Conservation (phyloP, 2,113 vertebrate genomes). For the Mola mola region DNA sequence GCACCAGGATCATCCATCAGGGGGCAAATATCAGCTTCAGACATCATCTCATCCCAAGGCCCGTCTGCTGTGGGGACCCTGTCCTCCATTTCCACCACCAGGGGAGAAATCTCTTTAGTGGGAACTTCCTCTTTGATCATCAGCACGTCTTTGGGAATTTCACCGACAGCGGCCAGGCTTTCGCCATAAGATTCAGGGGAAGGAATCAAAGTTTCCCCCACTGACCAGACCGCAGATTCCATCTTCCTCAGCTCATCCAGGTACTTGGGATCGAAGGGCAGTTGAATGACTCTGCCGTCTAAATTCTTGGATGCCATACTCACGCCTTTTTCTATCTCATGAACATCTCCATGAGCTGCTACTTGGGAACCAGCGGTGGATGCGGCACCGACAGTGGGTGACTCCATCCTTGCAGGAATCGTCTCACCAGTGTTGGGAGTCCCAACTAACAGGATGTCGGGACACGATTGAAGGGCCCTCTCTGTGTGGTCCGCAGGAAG, state of each 20-base stretch:
- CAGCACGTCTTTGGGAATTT: slow-evolving; percentile 6
- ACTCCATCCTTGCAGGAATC: slow-evolving; percentile 21
- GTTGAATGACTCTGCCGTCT: slow-evolving; percentile 58
- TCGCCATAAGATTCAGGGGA: slow-evolving; percentile 50
- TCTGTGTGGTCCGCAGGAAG: slow-evolving; percentile 27
- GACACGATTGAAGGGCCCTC: slow-evolving; percentile 51
- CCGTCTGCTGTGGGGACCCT: background rate
- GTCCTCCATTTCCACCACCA: slow-evolving; percentile 12
- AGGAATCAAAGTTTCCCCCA: slow-evolving; percentile 63
- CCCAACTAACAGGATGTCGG: slow-evolving; percentile 66
- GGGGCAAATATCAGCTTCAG: background rate
- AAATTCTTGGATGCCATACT: slow-evolving; percentile 16
- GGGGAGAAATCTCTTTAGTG: slow-evolving; percentile 2
- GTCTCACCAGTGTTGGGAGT: background rate
- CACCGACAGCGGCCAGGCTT: background rate
- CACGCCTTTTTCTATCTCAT: slow-evolving; percentile 12
- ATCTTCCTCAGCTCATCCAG: slow-evolving; percentile 72
- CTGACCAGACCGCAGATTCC: slow-evolving; percentile 77
- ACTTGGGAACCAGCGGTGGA: background rate
- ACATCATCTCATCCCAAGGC: slow-evolving; percentile 8
- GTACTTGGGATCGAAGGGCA: slow-evolving; percentile 68
- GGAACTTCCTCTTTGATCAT: background rate
- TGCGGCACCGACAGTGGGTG: background rate
- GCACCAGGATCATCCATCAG: background rate
- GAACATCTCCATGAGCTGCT: background rate